Conservation (phyloP, 2,113 vertebrate species). For the Chlamydotis undulata region DNA sequence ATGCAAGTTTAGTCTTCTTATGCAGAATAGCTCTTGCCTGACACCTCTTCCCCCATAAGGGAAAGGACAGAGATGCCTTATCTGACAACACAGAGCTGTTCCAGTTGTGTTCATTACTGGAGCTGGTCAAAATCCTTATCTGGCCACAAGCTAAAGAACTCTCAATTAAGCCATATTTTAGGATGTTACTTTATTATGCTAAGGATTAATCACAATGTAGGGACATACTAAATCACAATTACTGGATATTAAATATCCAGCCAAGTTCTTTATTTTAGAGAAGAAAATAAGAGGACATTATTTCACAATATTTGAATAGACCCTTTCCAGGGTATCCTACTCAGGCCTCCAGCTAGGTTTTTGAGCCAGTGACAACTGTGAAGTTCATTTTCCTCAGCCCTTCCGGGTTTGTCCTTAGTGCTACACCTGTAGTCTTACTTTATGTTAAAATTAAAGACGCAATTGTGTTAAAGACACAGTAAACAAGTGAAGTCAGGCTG, state of each 20-base stretch:
- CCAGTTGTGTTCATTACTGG: background rate
- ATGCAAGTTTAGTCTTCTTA: background rate
- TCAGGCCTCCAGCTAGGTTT: background rate
- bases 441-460: background rate
- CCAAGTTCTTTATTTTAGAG: background rate
- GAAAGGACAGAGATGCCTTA: background rate
- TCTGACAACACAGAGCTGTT: background rate
- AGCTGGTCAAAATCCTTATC: background rate
- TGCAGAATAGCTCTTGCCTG: background rate
- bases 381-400: background rate
- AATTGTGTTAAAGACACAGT: background rate
- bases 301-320: background rate
- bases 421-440: background rate
- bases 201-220: background rate
- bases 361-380: background rate
- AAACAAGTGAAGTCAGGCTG: background rate
- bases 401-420: background rate
- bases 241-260: background rate
- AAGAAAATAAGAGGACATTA: background rate
- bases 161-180: background rate
- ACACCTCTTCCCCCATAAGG: background rate
- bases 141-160: background rate
- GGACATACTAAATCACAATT: background rate
- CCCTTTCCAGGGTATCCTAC: background rate
- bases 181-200: background rate